Percentiles rank a stretch among this genome's conserved stretches.
phyloP scores from a whole-genome alignment of 2,797 vertebrate genomes.

The Rhabdomys pumilio region DNA sequence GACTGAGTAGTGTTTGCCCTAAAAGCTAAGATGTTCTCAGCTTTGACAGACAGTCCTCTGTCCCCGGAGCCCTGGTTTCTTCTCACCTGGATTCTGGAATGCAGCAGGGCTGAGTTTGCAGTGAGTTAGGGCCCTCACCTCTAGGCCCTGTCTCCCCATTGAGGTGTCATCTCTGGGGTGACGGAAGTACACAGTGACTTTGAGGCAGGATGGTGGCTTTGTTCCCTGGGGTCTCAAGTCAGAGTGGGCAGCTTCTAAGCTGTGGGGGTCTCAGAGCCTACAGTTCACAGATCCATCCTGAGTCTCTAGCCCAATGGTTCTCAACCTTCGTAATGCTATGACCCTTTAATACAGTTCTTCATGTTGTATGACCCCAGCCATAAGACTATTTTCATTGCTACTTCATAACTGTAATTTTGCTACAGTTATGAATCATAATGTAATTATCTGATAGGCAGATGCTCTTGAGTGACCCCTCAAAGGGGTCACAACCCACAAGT shows the following conservation, averaged over 20 bases:
- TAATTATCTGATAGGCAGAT: background rate
- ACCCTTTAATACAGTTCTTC: background rate
- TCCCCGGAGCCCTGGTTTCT: background rate
- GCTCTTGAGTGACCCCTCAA: background rate
- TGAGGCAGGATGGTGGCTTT: background rate
- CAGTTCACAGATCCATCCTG: background rate
- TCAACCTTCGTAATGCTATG: background rate
- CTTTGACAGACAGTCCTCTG: background rate
- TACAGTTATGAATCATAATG: background rate
- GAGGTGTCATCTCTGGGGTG: background rate
- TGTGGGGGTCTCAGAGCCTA: background rate
- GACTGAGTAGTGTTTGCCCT: background rate
- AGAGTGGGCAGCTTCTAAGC: background rate
- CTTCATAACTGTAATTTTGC: background rate
- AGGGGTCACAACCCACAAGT: background rate
- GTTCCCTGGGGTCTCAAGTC: background rate
- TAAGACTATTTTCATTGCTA: background rate
- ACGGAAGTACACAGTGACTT: background rate
- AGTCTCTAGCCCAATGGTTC: background rate
- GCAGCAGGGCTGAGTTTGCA: background rate
- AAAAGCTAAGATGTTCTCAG: background rate
- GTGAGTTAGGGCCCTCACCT: background rate
- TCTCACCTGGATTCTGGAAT: background rate
- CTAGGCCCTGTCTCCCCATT: background rate
- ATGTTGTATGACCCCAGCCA: background rate